These are phyloP conservation scores for Rhodinocichla rosea DNA, from an alignment of 2,113 vertebrate genomes.

Conservation along the genomic window DNA sequence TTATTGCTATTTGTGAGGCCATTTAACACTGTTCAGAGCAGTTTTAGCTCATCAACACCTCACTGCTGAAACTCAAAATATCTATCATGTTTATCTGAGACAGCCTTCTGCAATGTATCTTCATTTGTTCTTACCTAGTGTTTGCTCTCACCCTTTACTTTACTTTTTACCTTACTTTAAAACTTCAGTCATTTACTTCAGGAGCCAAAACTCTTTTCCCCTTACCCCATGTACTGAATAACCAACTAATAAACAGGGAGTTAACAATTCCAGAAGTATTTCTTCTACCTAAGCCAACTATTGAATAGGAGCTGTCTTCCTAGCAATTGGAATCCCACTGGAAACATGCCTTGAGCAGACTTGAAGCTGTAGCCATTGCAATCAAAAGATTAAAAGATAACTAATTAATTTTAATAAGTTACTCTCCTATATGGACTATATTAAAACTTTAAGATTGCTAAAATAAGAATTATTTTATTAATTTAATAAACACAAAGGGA, in stretches of 20 bases:
- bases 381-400: background rate
- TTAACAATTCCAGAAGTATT: background rate
- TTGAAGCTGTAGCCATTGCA: background rate
- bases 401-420: background rate
- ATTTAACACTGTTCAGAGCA: background rate
- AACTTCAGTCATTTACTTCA: background rate
- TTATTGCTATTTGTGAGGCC: background rate
- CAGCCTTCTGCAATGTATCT: background rate
- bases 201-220: background rate
- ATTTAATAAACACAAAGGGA: background rate
- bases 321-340: background rate
- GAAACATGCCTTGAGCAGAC: background rate
- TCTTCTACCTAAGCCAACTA: background rate
- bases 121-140: background rate
- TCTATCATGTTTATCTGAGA: background rate
- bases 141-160: background rate
- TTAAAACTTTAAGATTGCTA: background rate
- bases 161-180: background rate
- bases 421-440: background rate
- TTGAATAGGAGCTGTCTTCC: accelerated
- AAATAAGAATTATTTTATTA: no score
- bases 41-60: background rate
- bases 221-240: background rate
- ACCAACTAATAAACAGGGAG: background rate
- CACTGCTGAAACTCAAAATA: background rate